A percentile compares a stretch with the other conserved stretches of the same genome.
These are phyloP conservation scores for Calliopum simillimum DNA, from an alignment of 2,888 invertebrate species.

Conservation along the genomic window DNA sequence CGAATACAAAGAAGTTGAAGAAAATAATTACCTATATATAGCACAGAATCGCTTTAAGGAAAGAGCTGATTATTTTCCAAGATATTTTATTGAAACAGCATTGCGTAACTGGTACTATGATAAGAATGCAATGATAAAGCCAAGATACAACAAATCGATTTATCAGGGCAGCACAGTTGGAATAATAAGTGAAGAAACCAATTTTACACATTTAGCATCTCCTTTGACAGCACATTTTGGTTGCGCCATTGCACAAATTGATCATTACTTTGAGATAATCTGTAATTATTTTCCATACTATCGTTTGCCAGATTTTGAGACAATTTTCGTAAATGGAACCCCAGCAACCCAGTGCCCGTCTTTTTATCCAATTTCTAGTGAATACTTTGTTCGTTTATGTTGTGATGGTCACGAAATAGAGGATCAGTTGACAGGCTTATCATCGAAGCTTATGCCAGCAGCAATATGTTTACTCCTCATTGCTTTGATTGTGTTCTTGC, in stretches of 20 bases:
- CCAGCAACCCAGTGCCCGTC: slow-evolving; percentile 13
- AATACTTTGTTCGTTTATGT: slow-evolving; percentile 6
- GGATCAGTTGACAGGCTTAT: too few relatives aligned
- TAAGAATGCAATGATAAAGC: slow-evolving; percentile 23
- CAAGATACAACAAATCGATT: not conserved
- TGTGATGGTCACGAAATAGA: not conserved
- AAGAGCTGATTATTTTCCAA: slow-evolving; percentile 37
- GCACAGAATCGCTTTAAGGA: slow-evolving; percentile 20
- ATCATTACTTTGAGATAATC: slow-evolving; percentile 2
- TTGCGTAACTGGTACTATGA: slow-evolving; percentile 43
- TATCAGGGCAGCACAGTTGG: slow-evolving; percentile 6
- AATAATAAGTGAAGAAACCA: slow-evolving; percentile 36
- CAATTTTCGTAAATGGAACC: not conserved
- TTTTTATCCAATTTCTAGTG: slow-evolving; percentile 13
- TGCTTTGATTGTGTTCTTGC: too few relatives aligned
- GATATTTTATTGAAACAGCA: slow-evolving; percentile 22
- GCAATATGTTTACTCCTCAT: too few relatives aligned
- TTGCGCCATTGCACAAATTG: slow-evolving; percentile 40
- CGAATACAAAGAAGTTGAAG: slow-evolving; percentile 5
- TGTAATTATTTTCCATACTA: slow-evolving; percentile 33
- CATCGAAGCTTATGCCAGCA: too few relatives aligned
- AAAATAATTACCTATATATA: not conserved
- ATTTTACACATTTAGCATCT: slow-evolving; percentile 42
- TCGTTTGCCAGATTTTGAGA: not conserved
- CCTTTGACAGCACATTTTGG: slow-evolving; percentile 34